Base-by-base conservation (phyloP, 2,113 vertebrate species). In the Emberiza fucata region DNA sequence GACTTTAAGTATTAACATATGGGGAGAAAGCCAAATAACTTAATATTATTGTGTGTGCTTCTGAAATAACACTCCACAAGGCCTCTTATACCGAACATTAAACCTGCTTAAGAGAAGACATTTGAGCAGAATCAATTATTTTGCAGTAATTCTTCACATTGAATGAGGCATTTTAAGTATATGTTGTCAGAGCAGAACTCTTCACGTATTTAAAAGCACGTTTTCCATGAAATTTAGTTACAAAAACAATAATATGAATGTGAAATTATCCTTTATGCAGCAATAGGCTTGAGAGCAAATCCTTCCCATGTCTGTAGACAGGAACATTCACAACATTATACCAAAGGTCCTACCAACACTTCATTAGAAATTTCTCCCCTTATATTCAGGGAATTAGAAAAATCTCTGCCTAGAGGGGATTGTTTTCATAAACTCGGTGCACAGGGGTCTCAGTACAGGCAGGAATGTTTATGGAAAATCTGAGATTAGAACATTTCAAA, bases 401-500 rank as follows among this genome's bases (percentile, higher is more conserved):
- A 83, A 70, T 51, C 64, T 88, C 59, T 96, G 76, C 86, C 92
- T 39, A 8, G 54, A 91, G 87, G 90, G 94, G 91, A 65, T 84
- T 93, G 79, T 87, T 95, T 89, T 88, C 78, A 85, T 95, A 66
- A 91, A 89, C 84, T 78, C 2, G 0, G 57, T 54, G 69, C 68
- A 66, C 51, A 78, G 76, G 84, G 91, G 94, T 87, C 92, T 95
- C 4, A 0, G 77, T 51, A 54, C 66, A 89, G 85, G 76, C 63
- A 92, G 81, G 81, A 94, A 96, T 94, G 88, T 91, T 96, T 95
- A 95, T 86, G 95, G 94, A 96, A 96, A 95, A 96, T 81, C 59
- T 85, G 94, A 96, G 84, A 94, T 95, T 73, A 87, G 82, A 88
- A 91, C 86, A 85, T 85, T 89, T 91, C 73, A 48, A 87, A 94